A percentile compares a stretch with the other conserved stretches of the same genome.
These are phyloP conservation scores for Diuraphis noxia DNA, from an alignment of 1,140 invertebrate genomes.

Conservation along the genomic window DNA sequence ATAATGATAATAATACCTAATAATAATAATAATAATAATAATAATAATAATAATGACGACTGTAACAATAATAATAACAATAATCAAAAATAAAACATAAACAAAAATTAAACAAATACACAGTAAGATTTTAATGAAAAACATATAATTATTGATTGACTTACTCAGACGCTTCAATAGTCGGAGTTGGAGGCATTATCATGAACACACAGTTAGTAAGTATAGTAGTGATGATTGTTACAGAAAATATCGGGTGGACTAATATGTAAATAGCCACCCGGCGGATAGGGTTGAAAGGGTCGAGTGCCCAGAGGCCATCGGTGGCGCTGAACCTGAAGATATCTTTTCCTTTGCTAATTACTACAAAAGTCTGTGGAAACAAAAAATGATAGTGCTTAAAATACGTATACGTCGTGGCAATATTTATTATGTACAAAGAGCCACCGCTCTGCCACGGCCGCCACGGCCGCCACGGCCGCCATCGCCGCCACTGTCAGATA, in stretches of 20 bases:
- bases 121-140: slow-evolving; percentile 18
- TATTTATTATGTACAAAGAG: not conserved
- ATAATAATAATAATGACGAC: not conserved
- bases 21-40: not conserved
- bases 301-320: slow-evolving; percentile 90
- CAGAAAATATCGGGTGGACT: slow-evolving; percentile 95
- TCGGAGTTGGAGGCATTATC: slow-evolving; percentile 91
- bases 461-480: too few species aligned
- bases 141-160: slow-evolving; percentile 61
- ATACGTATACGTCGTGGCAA: not conserved
- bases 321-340: slow-evolving; percentile 98
- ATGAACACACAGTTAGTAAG: slow-evolving; percentile 97
- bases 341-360: slow-evolving; percentile 97
- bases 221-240: slow-evolving; percentile 97
- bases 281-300: slow-evolving; percentile 96
- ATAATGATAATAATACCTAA: slow-evolving; percentile 1
- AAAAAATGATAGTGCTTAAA: not conserved
- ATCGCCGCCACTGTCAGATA: not conserved
- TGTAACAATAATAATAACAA: not conserved
- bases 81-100: not conserved
- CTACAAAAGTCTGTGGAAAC: slow-evolving; percentile 86
- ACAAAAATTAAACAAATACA: slow-evolving; percentile 25
- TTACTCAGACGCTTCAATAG: slow-evolving; percentile 96
- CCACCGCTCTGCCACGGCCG: not conserved
- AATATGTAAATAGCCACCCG: slow-evolving; percentile 95